These are phyloP conservation scores for Notospermus geniculatus DNA, from an alignment of 1,140 invertebrate genomes.

Conservation along the genomic window DNA sequence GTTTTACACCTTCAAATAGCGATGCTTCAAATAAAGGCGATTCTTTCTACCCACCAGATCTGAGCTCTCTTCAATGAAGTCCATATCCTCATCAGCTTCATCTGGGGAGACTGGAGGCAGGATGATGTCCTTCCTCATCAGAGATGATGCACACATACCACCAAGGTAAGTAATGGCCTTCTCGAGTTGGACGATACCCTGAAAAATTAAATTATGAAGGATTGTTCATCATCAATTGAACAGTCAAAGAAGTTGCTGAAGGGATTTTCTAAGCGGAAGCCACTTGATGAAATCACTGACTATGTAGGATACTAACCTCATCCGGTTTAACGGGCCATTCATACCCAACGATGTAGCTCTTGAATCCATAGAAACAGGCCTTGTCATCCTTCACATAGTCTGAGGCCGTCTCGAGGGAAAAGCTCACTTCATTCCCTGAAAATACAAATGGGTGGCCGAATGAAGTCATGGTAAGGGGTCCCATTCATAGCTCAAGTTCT, in stretches of 20 bases:
- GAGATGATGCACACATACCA: conserved; percentile 82
- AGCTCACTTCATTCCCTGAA: conserved; percentile 86
- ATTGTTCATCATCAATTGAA: conserved; percentile 17
- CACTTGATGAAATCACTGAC: not conserved
- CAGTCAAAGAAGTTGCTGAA: conserved; percentile 7
- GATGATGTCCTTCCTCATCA: conserved; percentile 81
- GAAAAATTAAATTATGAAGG: conserved; percentile 18
- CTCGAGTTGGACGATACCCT: conserved; percentile 74
- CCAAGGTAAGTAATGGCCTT: conserved; percentile 87
- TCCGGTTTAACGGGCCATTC: conserved; percentile 69
- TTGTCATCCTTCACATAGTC: conserved; percentile 93
- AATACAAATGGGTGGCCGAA: conserved; percentile 9
- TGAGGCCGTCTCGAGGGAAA: conserved; percentile 91
- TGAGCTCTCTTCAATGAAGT: conserved; percentile 1
- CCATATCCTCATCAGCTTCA: conserved; percentile 5
- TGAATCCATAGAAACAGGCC: conserved; percentile 81
- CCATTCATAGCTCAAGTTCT: not conserved
- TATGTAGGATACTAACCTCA: conserved; percentile 48
- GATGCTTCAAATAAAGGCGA: too few species aligned
- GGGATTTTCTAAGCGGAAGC: conserved; percentile 17
- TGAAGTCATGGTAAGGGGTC: not conserved
- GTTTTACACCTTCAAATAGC: too few species aligned
- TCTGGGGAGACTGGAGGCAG: conserved; percentile 64
- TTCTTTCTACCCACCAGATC: not conserved
- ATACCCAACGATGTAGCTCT: conserved; percentile 87